Percentiles rank a stretch among this genome's conserved stretches.
These are phyloP conservation scores for Allacma fusca DNA, from an alignment of 2,888 invertebrate genomes.

Conservation along the genomic window DNA sequence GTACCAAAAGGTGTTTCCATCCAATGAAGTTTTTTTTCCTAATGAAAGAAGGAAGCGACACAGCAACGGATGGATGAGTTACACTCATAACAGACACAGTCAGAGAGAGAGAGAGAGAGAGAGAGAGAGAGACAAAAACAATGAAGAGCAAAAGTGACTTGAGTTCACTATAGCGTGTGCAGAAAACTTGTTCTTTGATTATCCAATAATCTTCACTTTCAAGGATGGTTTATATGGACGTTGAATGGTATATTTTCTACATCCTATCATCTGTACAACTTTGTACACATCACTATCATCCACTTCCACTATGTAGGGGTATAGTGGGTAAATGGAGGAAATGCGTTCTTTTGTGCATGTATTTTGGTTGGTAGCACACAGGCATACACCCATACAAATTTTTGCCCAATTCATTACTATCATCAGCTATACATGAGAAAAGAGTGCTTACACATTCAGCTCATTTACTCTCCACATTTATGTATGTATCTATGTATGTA, in stretches of 20 bases:
- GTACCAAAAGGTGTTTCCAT: conserved; percentile 5
- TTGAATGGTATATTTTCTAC: background rate
- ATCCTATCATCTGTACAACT: too few relatives aligned
- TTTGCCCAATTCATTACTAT: too few relatives aligned
- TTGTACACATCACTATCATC: too few relatives aligned
- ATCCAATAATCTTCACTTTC: conserved; percentile 43
- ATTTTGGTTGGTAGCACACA: too few relatives aligned
- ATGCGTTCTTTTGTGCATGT: too few relatives aligned
- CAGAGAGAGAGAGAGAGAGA: conserved; percentile 26
- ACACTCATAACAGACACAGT: background rate
- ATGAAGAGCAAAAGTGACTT: conserved; percentile 34
- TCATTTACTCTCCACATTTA: too few relatives aligned
- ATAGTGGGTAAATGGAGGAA: too few relatives aligned
- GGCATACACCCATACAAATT: too few relatives aligned
- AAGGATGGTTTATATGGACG: conserved; percentile 36
- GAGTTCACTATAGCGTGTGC: conserved; percentile 28
- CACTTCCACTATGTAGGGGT: too few relatives aligned
- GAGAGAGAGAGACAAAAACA: conserved; percentile 27
- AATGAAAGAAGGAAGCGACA: conserved; percentile 29
- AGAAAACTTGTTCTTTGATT: conserved; percentile 42
- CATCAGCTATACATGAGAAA: too few relatives aligned
- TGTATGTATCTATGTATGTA: too few relatives aligned
- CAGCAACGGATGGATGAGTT: conserved; percentile 19
- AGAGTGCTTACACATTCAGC: too few relatives aligned
- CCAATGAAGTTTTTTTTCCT: background rate